phyloP scores from a whole-genome alignment of 2,888 invertebrate species.

The Panopea generosa region DNA sequence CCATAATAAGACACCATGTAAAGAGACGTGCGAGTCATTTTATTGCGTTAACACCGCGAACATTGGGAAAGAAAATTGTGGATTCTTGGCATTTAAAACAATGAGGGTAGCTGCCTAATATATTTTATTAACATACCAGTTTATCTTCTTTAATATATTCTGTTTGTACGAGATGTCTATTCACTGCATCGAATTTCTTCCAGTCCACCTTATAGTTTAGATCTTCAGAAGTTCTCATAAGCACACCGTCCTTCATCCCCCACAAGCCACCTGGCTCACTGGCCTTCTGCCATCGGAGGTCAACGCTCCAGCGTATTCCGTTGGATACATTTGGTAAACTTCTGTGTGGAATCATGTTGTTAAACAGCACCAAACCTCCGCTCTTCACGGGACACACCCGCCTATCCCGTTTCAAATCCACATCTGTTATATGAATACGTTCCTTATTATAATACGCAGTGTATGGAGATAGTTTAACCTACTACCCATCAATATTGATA shows the following conservation, averaged over 20 bases:
- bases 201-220: slow-evolving; percentile 72
- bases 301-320: slow-evolving; percentile 78
- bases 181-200: slow-evolving; percentile 73
- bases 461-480: too few species aligned
- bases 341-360: slow-evolving; percentile 68
- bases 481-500: too few species aligned
- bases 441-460: too few species aligned
- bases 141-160: slow-evolving; percentile 58
- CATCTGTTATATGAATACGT: slow-evolving; percentile 42
- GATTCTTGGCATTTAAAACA: too few species aligned
- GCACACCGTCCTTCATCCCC: slow-evolving; percentile 72
- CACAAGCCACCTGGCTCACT: slow-evolving; percentile 72
- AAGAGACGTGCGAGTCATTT: too few species aligned
- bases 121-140: slow-evolving; percentile 57
- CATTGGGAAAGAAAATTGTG: too few species aligned
- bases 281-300: slow-evolving; percentile 76
- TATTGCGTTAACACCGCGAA: too few species aligned
- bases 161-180: slow-evolving; percentile 63
- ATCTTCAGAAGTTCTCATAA: slow-evolving; percentile 71
- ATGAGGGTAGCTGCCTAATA: too few species aligned
- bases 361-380: slow-evolving; percentile 67
- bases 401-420: slow-evolving; percentile 55
- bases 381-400: slow-evolving; percentile 36
- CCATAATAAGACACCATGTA: too few species aligned
- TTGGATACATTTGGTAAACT: slow-evolving; percentile 76